Evolutionary conservation across 2,888 invertebrate species (phyloP).

Genomic region (Agonopterix alstromeriana): DNA sequence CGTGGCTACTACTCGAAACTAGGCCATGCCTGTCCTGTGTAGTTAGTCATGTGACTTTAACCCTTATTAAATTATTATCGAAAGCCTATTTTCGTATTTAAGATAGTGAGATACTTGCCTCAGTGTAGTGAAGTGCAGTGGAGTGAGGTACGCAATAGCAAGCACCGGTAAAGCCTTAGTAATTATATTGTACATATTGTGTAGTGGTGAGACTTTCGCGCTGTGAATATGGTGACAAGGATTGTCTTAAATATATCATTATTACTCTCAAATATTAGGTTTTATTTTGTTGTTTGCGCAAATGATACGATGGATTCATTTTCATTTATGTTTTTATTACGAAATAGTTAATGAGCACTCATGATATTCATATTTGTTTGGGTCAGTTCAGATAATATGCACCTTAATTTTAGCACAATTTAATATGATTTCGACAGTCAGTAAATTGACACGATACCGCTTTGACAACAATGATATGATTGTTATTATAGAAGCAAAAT

Average conservation of each 20-base stretch:
- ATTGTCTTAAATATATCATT: slow-evolving; percentile 43
- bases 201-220: slow-evolving; percentile 38
- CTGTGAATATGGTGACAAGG: slow-evolving; percentile 53
- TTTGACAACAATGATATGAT: too few species aligned
- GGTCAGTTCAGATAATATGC: too few species aligned
- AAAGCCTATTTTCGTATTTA: slow-evolving; percentile 18
- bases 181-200: slow-evolving; percentile 64
- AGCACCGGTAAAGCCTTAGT: slow-evolving; percentile 66
- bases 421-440: too few species aligned
- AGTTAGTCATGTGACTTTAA: slow-evolving; percentile 3
- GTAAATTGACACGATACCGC: too few species aligned
- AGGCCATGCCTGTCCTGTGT: slow-evolving; percentile 5
- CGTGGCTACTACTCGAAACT: slow-evolving; percentile 15
- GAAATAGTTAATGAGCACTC: too few species aligned
- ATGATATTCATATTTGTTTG: too few species aligned
- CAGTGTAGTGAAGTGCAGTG: slow-evolving; percentile 12
- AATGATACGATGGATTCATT: slow-evolving; percentile 39
- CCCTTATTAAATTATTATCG: slow-evolving; percentile 21
- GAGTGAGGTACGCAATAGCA: slow-evolving; percentile 14
- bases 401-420: too few species aligned
- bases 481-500: too few species aligned
- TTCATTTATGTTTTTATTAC: too few species aligned
- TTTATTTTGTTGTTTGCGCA: slow-evolving; percentile 46
- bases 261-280: slow-evolving; percentile 32
- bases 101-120: slow-evolving; percentile 20